These are phyloP conservation scores for Pluvianellus socialis DNA, from an alignment of 2,113 vertebrate species.

Conservation along the genomic window DNA sequence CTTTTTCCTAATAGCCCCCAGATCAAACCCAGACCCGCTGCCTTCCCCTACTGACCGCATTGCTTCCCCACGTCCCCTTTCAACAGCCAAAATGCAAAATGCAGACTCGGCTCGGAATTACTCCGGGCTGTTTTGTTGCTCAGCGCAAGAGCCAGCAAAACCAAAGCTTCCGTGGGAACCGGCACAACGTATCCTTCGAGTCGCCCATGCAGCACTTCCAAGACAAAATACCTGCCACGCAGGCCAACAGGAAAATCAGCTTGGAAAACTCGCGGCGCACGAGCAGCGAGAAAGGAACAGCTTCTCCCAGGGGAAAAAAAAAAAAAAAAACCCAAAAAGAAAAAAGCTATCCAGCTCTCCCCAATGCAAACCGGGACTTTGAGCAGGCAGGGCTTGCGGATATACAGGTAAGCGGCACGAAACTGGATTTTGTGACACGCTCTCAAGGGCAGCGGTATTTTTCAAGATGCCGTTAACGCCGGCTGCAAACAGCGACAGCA, in stretches of 20 bases:
- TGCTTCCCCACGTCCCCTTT: not conserved
- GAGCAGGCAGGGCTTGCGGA: not conserved
- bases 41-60: rapidly evolving
- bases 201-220: not conserved
- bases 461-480: not conserved
- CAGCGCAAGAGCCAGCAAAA: not conserved
- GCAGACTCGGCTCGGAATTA: not conserved
- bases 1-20: not conserved
- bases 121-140: not conserved
- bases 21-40: not conserved
- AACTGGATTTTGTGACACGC: not conserved
- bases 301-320: not conserved
- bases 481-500: not conserved
- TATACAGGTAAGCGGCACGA: not conserved
- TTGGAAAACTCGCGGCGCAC: not conserved
- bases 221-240: not conserved
- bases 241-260: not conserved
- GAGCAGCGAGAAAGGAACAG: not conserved
- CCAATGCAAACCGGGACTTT: not conserved
- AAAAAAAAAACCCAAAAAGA: too few relatives aligned
- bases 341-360: not conserved
- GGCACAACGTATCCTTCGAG: rapidly evolving
- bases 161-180: not conserved
- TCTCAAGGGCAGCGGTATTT: not conserved
- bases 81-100: not conserved